These are phyloP conservation scores for Antigone vipio DNA, from an alignment of 2,113 vertebrate genomes.

Conservation along the genomic window DNA sequence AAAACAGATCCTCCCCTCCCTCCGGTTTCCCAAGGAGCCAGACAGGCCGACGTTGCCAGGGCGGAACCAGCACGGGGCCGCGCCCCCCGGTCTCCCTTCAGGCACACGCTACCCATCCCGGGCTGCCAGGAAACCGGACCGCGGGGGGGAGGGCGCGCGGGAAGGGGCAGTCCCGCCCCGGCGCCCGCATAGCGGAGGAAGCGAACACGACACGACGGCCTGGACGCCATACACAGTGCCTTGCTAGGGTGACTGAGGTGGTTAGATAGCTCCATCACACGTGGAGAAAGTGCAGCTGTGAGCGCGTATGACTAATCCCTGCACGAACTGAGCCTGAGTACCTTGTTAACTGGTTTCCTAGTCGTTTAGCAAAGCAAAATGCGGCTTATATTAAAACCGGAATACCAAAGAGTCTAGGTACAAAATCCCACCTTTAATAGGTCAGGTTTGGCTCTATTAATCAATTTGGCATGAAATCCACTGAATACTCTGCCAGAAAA, in stretches of 20 bases:
- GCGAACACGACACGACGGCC: not conserved
- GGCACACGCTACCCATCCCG: not conserved
- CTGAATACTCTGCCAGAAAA: not conserved
- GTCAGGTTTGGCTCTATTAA: not conserved
- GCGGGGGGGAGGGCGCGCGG: not conserved
- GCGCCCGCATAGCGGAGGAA: not conserved
- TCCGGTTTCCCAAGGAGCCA: not conserved
- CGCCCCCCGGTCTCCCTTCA: not conserved
- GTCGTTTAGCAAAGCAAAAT: not conserved
- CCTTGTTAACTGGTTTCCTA: not conserved
- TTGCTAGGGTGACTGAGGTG: not conserved
- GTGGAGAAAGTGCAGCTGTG: not conserved
- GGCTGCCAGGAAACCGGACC: not conserved
- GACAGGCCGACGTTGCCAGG: not conserved
- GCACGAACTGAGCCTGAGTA: not conserved
- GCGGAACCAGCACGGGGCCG: not conserved
- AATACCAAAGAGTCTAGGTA: not conserved
- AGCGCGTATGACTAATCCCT: not conserved
- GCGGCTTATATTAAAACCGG: not conserved
- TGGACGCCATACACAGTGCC: not conserved
- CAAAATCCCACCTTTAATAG: not conserved
- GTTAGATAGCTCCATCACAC: not conserved
- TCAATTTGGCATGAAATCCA: not conserved
- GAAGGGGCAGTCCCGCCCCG: not conserved
- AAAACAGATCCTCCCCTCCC: not conserved